Percentiles rank a stretch among this genome's conserved stretches.
phyloP scores from a whole-genome alignment of 1,140 invertebrate genomes.

The Nasonia giraulti region DNA sequence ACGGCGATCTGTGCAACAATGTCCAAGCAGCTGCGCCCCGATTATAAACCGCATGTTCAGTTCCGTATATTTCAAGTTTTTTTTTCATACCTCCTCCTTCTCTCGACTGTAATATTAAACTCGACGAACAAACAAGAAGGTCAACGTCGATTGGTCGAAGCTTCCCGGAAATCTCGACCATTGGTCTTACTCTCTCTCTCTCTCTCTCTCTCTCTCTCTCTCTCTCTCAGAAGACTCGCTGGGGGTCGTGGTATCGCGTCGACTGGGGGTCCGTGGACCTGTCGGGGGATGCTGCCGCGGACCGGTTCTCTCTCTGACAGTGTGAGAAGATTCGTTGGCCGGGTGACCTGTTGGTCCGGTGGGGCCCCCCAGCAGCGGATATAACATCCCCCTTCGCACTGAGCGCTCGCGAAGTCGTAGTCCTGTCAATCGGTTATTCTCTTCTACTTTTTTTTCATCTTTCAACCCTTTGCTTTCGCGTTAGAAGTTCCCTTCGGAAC shows the following conservation, averaged over 20 bases:
- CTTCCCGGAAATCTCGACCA: slow-evolving; percentile 58
- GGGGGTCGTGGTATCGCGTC: slow-evolving; percentile 52
- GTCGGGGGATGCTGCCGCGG: slow-evolving; percentile 49
- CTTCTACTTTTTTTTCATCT: neutral
- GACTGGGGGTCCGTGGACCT: slow-evolving; percentile 61
- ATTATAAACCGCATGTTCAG: slow-evolving; percentile 14
- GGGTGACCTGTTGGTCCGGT: slow-evolving; percentile 55
- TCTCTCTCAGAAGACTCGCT: slow-evolving; percentile 44
- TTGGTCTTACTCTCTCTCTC: slow-evolving; percentile 16
- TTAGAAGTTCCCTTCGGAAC: slow-evolving; percentile 40
- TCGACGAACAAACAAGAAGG: slow-evolving; percentile 8
- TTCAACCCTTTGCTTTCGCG: slow-evolving; percentile 16
- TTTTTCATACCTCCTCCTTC: neutral
- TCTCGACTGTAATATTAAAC: too few relatives aligned
- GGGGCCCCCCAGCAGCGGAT: slow-evolving; percentile 57
- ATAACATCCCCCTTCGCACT: slow-evolving; percentile 14
- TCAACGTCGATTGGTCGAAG: slow-evolving; percentile 50
- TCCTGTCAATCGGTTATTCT: slow-evolving; percentile 10
- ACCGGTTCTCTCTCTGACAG: slow-evolving; percentile 59
- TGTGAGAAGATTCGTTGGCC: slow-evolving; percentile 74
- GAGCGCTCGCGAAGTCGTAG: neutral
- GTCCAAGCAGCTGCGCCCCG: neutral
- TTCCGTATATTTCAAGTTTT: slow-evolving; percentile 44
- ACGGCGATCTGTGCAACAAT: neutral
- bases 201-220: neutral